A percentile compares a stretch with the other conserved stretches of the same genome.
These are phyloP conservation scores for Pholis gunnellus DNA, from an alignment of 2,113 vertebrate genomes.

Conservation along the genomic window DNA sequence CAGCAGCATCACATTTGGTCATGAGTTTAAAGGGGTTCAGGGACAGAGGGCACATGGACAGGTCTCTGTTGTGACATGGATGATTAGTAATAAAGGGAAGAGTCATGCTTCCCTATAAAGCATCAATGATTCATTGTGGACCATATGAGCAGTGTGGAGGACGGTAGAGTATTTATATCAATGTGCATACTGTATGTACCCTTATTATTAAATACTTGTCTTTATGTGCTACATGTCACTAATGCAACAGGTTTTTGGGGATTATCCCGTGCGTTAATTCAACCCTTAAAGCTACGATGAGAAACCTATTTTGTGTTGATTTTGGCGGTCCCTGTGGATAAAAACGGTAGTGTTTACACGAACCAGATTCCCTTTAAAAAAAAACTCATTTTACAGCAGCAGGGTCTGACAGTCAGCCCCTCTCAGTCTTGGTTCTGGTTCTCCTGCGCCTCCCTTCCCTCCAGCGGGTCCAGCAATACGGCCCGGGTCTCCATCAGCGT, in stretches of 20 bases:
- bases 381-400: neutral
- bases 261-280: no score
- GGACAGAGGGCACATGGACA: constrained; percentile 27
- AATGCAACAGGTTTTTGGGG: neutral
- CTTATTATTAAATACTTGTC: neutral
- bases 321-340: neutral
- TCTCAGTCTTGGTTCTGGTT: no score
- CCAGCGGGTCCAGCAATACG: no score
- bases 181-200: neutral
- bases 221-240: neutral
- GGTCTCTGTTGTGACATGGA: constrained; percentile 9
- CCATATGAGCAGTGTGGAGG: neutral
- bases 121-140: constrained; percentile 1
- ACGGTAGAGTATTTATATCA: constrained; percentile 23
- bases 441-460: no score
- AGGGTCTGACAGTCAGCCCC: no score
- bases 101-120: constrained; percentile 30
- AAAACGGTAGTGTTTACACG: neutral
- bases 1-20: constrained; percentile 69
- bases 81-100: constrained; percentile 31
- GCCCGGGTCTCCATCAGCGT: no score
- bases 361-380: neutral
- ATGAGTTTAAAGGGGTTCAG: constrained; percentile 51
- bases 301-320: neutral
- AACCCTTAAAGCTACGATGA: neutral